phyloP scores from a whole-genome alignment of 2,113 vertebrate genomes.

The Atlantisia rogersi region DNA sequence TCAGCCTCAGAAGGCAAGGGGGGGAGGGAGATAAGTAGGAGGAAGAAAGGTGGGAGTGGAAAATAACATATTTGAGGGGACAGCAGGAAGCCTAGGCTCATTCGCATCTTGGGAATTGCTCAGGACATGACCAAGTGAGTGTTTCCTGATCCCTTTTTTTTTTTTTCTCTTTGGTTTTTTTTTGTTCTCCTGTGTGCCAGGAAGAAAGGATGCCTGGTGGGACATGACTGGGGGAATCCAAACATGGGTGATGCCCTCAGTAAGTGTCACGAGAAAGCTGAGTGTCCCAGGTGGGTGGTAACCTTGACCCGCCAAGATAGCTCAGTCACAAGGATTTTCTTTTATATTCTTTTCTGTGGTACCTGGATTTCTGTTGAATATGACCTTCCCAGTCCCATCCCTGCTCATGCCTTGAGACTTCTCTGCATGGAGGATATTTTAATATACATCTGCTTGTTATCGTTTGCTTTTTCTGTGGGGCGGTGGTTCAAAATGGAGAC shows the following conservation, averaged over 20 bases:
- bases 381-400: not conserved
- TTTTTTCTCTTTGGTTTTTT: not conserved
- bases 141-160: not conserved
- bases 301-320: not conserved
- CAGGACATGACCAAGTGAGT: constrained; percentile 40
- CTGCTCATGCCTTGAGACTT: not conserved
- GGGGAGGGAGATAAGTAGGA: constrained; percentile 41
- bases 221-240: not conserved
- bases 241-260: not conserved
- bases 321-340: not conserved
- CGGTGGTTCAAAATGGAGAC: not conserved
- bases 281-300: not conserved
- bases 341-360: not conserved
- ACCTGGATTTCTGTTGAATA: not conserved
- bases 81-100: constrained; percentile 34
- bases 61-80: constrained; percentile 39
- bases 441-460: not conserved
- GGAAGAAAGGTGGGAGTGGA: constrained; percentile 59
- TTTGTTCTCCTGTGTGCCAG: not conserved
- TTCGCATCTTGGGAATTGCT: constrained; percentile 19
- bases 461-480: not conserved
- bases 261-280: not conserved
- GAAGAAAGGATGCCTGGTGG: not conserved
- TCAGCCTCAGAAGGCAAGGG: constrained; percentile 38
- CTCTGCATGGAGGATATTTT: not conserved